These are phyloP conservation scores for Cantharis lateralis DNA, from an alignment of 2,888 invertebrate species.

Conservation along the genomic window DNA sequence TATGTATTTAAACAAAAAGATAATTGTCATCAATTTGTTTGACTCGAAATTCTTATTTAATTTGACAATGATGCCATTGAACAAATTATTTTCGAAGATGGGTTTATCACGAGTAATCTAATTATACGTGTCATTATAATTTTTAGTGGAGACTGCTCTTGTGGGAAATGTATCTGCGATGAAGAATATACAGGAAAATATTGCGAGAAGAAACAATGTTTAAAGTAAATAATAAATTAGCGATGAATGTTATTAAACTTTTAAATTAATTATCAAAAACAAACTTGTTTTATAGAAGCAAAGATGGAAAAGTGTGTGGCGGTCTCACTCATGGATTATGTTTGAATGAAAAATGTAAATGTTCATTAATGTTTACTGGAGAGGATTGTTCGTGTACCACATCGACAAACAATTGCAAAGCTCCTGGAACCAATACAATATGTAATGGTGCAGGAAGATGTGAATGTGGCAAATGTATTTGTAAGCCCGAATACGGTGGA, in stretches of 20 bases:
- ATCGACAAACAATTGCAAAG: constrained; percentile 58
- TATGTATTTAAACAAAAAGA: too few relatives aligned
- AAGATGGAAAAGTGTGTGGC: constrained; percentile 58
- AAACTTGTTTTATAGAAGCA: constrained; percentile 10
- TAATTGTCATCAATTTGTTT: too few relatives aligned
- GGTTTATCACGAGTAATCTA: not conserved
- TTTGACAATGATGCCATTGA: too few relatives aligned
- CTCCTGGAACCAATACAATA: constrained; percentile 58
- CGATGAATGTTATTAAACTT: not conserved
- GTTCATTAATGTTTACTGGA: constrained; percentile 64
- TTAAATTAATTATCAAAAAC: not conserved
- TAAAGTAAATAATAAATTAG: constrained; percentile 56
- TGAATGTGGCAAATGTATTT: constrained; percentile 65
- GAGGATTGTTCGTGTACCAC: constrained; percentile 63
- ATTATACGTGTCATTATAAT: not conserved
- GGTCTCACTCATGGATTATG: constrained; percentile 68
- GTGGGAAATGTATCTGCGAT: constrained; percentile 76
- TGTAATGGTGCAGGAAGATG: constrained; percentile 80
- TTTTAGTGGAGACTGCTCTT: constrained; percentile 74
- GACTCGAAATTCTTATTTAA: too few relatives aligned
- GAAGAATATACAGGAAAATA: constrained; percentile 62
- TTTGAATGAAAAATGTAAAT: constrained; percentile 75
- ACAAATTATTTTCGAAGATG: too few relatives aligned
- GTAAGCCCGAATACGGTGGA: constrained; percentile 53
- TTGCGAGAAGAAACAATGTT: constrained; percentile 68